Evolutionary conservation across 2,113 vertebrate species (phyloP).

Genomic region (Prinia subflava): DNA sequence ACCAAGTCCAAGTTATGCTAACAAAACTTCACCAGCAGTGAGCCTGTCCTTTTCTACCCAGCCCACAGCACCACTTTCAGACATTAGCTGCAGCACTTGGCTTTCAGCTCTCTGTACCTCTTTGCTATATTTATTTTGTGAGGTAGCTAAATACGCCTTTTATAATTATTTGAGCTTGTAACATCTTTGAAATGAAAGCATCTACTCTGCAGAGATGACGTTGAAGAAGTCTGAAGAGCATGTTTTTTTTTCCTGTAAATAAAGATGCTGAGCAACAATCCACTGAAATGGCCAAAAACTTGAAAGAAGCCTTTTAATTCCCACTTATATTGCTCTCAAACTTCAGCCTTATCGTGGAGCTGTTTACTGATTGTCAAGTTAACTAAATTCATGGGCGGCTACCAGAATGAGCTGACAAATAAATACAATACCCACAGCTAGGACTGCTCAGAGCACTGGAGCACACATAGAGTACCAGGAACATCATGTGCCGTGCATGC

Average conservation of each 20-base stretch:
- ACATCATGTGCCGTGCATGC: conserved; percentile 53
- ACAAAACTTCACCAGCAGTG: neutral
- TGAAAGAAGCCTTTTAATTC: conserved; percentile 39
- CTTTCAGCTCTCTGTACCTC: conserved; percentile 32
- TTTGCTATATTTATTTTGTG: conserved; percentile 47
- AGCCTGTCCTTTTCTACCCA: conserved; percentile 41
- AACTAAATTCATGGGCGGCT: conserved; percentile 39
- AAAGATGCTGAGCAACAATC: conserved; percentile 52
- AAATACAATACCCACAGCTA: conserved; percentile 64
- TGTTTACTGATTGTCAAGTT: conserved; percentile 61
- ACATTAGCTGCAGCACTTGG: conserved; percentile 15
- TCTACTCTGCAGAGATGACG: neutral
- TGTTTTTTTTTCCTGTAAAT: neutral
- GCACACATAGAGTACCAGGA: conserved; percentile 52
- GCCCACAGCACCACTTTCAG: conserved; percentile 50
- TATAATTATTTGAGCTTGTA: conserved; percentile 28
- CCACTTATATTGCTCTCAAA: neutral
- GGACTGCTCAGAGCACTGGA: conserved; percentile 61
- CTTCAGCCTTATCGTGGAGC: conserved; percentile 13
- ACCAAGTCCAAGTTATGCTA: conserved; percentile 21
- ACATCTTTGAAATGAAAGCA: conserved; percentile 22
- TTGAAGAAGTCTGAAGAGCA: conserved; percentile 9
- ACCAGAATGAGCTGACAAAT: conserved; percentile 61
- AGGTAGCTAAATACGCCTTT: conserved; percentile 43
- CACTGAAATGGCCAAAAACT: conserved; percentile 40